These are phyloP conservation scores for Cherax quadricarinatus DNA, from an alignment of 1,140 invertebrate genomes.

Conservation along the genomic window DNA sequence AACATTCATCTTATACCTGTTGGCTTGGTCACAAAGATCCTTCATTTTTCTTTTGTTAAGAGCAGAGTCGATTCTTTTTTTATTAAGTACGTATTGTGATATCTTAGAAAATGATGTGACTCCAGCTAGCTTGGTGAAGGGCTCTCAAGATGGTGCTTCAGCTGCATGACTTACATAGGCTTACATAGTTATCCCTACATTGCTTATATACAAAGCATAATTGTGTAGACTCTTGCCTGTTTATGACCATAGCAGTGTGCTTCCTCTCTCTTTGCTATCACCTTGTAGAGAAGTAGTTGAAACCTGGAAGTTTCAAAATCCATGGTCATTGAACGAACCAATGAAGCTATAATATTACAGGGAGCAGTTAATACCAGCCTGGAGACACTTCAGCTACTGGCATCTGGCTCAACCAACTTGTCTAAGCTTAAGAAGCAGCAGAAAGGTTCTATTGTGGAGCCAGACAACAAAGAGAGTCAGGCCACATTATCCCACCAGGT, in stretches of 20 bases:
- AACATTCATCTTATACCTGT: too few relatives aligned
- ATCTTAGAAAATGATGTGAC: not conserved
- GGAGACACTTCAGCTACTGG: conserved; percentile 65
- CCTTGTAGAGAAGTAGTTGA: conserved; percentile 38
- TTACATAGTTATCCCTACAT: not conserved
- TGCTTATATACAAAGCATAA: not conserved
- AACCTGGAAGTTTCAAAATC: conserved; percentile 8
- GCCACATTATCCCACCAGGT: conserved; percentile 55
- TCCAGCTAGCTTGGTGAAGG: not conserved
- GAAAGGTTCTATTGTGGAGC: conserved; percentile 37
- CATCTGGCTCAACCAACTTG: conserved; percentile 64
- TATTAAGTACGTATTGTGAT: too few relatives aligned
- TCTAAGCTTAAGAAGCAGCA: conserved; percentile 66
- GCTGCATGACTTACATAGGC: not conserved
- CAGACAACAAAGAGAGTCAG: conserved; percentile 62
- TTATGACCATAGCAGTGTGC: not conserved
- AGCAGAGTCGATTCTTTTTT: too few relatives aligned
- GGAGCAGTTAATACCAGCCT: conserved; percentile 66
- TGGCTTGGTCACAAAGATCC: too few relatives aligned
- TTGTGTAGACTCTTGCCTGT: not conserved
- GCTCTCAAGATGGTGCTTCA: not conserved
- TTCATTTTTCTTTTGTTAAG: too few relatives aligned
- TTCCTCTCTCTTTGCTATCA: conserved; percentile 4
- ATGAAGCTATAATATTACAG: conserved; percentile 61
- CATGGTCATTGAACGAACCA: conserved; percentile 39